A percentile compares a stretch with the other conserved stretches of the same genome.
phyloP scores from a whole-genome alignment of 2,113 vertebrate species.

The Phocoena phocoena region DNA sequence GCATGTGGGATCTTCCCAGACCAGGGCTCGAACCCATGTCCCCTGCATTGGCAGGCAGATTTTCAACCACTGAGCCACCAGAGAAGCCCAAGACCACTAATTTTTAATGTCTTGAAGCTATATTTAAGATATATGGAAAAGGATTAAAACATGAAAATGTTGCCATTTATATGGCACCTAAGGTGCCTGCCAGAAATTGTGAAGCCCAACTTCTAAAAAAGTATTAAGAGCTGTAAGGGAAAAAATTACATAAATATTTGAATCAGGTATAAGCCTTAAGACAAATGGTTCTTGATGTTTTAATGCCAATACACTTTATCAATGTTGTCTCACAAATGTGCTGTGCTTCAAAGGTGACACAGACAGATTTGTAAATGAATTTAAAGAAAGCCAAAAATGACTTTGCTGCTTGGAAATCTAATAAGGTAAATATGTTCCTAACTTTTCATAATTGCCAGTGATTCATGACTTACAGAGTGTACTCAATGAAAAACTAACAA shows the following conservation, averaged over 20 bases:
- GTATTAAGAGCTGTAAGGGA: not conserved
- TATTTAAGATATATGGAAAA: not conserved
- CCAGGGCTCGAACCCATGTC: too few species aligned
- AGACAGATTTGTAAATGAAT: not conserved
- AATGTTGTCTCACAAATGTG: not conserved
- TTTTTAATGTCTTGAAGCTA: not conserved
- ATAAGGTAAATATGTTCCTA: not conserved
- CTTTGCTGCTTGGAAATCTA: not conserved
- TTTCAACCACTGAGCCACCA: too few species aligned
- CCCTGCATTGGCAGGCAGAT: too few species aligned
- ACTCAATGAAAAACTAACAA: not conserved
- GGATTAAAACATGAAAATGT: not conserved
- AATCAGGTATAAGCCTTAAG: not conserved
- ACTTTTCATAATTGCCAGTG: not conserved
- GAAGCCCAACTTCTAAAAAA: not conserved
- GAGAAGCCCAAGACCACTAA: not conserved
- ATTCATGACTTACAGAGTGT: not conserved
- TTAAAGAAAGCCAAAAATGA: not conserved
- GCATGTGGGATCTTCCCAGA: too few species aligned
- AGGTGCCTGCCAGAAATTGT: not conserved
- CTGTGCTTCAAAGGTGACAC: not conserved
- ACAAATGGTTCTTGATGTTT: conserved; percentile 7
- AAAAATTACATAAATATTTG: conserved; percentile 4
- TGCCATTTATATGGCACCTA: not conserved
- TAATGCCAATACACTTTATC: not conserved